phyloP scores from a whole-genome alignment of 2,888 invertebrate genomes.

The Acleris emargana region DNA sequence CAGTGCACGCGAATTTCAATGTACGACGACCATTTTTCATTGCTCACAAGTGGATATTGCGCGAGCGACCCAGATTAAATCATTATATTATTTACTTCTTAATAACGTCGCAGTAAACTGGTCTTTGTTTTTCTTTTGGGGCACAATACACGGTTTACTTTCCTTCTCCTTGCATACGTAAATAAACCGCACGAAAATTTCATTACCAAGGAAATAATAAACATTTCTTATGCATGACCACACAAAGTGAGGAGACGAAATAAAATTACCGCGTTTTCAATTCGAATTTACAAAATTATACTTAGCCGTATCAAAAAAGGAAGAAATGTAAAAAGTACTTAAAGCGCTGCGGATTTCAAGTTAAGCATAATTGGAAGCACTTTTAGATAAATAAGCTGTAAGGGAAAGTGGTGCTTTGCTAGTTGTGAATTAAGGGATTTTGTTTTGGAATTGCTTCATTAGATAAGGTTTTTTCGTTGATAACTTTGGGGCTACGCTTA shows the following conservation, averaged over 20 bases:
- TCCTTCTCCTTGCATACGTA: conserved; percentile 18
- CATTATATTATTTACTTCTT: conserved; percentile 57
- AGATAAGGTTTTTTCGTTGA: neutral
- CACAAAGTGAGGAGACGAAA: conserved; percentile 8
- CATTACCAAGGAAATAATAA: conserved; percentile 17
- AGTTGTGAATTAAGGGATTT: conserved; percentile 1
- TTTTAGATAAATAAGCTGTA: conserved; percentile 23
- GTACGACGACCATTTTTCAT: too few species aligned
- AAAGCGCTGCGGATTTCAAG: conserved; percentile 22
- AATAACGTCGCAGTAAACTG: conserved; percentile 52
- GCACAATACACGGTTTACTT: conserved; percentile 25
- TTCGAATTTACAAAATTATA: conserved; percentile 16
- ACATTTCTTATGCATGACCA: conserved; percentile 20
- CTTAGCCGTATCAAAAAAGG: conserved; percentile 7
- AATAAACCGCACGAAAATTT: conserved; percentile 21
- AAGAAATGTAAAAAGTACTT: conserved; percentile 21
- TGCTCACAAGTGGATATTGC: conserved; percentile 32
- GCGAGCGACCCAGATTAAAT: conserved; percentile 49
- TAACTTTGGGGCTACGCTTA: too few species aligned
- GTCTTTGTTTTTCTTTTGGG: conserved; percentile 44
- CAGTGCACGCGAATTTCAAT: too few species aligned
- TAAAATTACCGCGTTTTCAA: conserved; percentile 26
- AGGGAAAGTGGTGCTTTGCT: conserved; percentile 18
- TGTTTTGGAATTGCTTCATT: conserved; percentile 12
- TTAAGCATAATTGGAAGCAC: conserved; percentile 30